Evolutionary conservation across 2,113 vertebrate species (phyloP), one percentile per base, ranked within the genome.

Genomic region (Penelope pileata): DNA sequence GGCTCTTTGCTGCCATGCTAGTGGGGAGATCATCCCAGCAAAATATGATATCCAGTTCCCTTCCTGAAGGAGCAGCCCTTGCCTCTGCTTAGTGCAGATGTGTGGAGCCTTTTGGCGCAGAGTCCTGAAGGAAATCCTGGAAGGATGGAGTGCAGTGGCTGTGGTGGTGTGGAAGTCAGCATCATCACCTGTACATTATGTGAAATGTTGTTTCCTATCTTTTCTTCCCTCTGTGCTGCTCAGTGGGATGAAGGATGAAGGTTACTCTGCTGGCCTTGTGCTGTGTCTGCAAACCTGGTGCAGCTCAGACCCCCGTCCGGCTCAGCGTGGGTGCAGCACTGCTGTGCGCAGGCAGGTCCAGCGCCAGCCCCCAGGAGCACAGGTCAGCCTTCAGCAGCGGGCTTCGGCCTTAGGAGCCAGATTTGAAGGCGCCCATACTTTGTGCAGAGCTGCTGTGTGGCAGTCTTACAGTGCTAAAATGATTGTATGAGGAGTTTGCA

Each of bases 281-380:
- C 72, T 38, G 7, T 67, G 3, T 17, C 36, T 83, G 90, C 63
- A 60, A n/a, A 0, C 27, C 9, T 22, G 3, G 72, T 9, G 64
- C 59, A 62, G 74, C 14, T 60, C 42, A 45, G 74, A 58, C 47
- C 19, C 22, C 53, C 3, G 32, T 15, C 0, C 5, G 27, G 81
- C 62, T 95, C 53, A 9, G 27, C 51, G 32, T 67, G 30, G 32
- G 19, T 67, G 83, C 53, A 64, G 8, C 5, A 8, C 9, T 9
- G 2, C 0, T 5, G 23, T 10, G 17, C 38, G 34, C 17, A 6
- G 1, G 1, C 19, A 48, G 9, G 26, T 51, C 68, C 0, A 1
- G 3, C 42, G n/a, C 66, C 42, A 66, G 6, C 6, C 5, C 40
- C 45, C 0, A 0, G 64, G 13, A 50, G 51, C 29, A 22, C 5